Base-by-base conservation (phyloP, 2,888 invertebrate genomes). In the Caenorhabditis sinica region DNA sequence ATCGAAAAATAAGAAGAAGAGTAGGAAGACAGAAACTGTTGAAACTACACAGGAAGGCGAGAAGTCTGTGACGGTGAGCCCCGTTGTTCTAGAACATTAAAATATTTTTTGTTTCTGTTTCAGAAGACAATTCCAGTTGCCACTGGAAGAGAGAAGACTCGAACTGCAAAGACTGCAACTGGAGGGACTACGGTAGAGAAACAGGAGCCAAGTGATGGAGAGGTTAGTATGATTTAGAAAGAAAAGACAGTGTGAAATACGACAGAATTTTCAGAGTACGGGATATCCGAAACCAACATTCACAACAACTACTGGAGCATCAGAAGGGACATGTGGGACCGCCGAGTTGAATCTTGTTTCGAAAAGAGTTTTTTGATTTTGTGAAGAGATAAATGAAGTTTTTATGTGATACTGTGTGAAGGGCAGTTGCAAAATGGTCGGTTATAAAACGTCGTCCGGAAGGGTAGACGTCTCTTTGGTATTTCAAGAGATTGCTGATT, bases 31-130 rank as follows among this genome's bases (percentile, higher is more conserved):
- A 33, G 20, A 17, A 8, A n/a, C 40, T 0, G 61, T 61, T 8
- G 61, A 61, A 3, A 23, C 40, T 2, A 61, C 61, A 61, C 61
- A 61, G 20, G 61, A 61, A 23, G 61, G 40, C 20, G 61, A 61
- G 13, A 40, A 40, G 36, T 36, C 40, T 9, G 61, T 40, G 3
- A 40, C 28, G 17, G 17, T n/a, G 23, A 61, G 13, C 5, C n/a
- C n/a, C n/a, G n/a, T 30, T 30, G 9, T 17, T 6, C 13, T 4
- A 49, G 6, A 30, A 30, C 30, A 25, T 4, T 17, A 30, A 40
- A 36, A 36, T 13, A 58, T 15, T 3, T 15, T 13, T 23, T 53
- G n/a, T 33, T 33, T 33, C 15, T 3, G 5, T 61, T 61, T 23
- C 61, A 61, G 61, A 61, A 36, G 25, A 23, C 53, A 23, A 9